Conservation (phyloP, 30 jellyfish, hydroid and myxozoan species). For the Clytia hemisphaerica region DNA sequence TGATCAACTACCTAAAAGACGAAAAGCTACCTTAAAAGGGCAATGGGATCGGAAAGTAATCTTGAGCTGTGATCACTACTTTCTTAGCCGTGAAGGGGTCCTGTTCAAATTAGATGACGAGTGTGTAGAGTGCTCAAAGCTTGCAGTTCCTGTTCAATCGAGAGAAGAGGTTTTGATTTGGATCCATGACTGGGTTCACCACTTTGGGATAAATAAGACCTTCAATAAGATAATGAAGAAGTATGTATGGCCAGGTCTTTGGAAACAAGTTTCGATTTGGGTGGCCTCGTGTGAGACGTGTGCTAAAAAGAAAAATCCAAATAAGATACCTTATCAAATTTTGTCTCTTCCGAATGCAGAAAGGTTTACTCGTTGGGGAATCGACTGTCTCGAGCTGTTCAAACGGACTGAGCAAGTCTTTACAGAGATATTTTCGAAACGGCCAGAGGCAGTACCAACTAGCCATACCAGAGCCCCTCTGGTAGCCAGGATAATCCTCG, state of each 20-base stretch:
- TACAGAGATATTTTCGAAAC: conserved; percentile 30
- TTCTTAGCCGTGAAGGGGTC: too few species aligned
- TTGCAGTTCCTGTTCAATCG: too few species aligned
- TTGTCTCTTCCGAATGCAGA: conserved; percentile 55
- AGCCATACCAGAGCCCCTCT: conserved; percentile 34
- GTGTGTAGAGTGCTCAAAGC: too few species aligned
- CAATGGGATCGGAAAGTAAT: too few species aligned
- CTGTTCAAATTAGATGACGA: too few species aligned
- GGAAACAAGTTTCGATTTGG: conserved; percentile 28
- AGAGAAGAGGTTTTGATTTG: too few species aligned
- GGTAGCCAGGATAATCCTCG: conserved; percentile 39
- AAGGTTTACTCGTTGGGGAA: conserved; percentile 50
- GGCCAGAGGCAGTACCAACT: conserved; percentile 64
- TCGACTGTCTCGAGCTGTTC: conserved; percentile 57
- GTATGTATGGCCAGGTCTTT: conserved; percentile 51
- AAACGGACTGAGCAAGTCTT: conserved; percentile 43
- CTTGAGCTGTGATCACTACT: too few species aligned
- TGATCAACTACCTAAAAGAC: too few species aligned
- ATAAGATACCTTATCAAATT: conserved; percentile 37
- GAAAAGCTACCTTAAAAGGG: too few species aligned
- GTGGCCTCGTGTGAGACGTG: conserved; percentile 50
- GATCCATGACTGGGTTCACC: too few species aligned
- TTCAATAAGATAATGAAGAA: too few species aligned
- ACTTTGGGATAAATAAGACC: too few species aligned
- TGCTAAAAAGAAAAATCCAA: conserved; percentile 26